Percentiles rank a stretch among this genome's conserved stretches.
Evolutionary conservation across 2,113 vertebrate genomes (phyloP).

Genomic region (Myotis brandtii): DNA sequence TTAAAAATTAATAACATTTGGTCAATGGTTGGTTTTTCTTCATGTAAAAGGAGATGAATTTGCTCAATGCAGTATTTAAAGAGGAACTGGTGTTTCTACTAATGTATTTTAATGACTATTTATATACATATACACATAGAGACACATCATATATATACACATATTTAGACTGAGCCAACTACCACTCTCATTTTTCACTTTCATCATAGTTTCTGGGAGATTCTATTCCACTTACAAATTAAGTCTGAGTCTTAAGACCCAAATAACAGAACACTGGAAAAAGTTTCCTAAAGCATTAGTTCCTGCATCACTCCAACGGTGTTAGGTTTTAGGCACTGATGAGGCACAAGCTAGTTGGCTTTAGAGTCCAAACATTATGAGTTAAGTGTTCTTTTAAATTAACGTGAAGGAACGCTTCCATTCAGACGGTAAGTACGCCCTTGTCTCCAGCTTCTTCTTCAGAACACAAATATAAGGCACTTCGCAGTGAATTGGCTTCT

Average conservation of each 20-base stretch:
- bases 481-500: constrained; percentile 71
- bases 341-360: constrained; percentile 81
- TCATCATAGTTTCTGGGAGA: constrained; percentile 65
- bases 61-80: constrained; percentile 62
- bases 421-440: constrained; percentile 69
- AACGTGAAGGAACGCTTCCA: constrained; percentile 34
- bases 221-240: constrained; percentile 80
- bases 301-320: constrained; percentile 71
- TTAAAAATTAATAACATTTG: constrained; percentile 42
- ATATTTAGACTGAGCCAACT: constrained; percentile 44
- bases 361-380: constrained; percentile 82
- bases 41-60: constrained; percentile 66
- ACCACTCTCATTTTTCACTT: constrained; percentile 42
- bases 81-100: constrained; percentile 57
- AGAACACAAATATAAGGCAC: constrained; percentile 79
- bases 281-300: constrained; percentile 81
- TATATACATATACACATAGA: constrained; percentile 28
- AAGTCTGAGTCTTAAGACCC: constrained; percentile 70
- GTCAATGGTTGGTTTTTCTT: constrained; percentile 55
- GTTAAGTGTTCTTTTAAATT: constrained; percentile 67
- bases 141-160: constrained; percentile 17
- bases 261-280: constrained; percentile 72
- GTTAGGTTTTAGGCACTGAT: constrained; percentile 83
- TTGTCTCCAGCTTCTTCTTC: constrained; percentile 76
- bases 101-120: constrained; percentile 53